These are phyloP conservation scores for Sisyra terminalis DNA, from an alignment of 2,888 invertebrate genomes.

Conservation along the genomic window DNA sequence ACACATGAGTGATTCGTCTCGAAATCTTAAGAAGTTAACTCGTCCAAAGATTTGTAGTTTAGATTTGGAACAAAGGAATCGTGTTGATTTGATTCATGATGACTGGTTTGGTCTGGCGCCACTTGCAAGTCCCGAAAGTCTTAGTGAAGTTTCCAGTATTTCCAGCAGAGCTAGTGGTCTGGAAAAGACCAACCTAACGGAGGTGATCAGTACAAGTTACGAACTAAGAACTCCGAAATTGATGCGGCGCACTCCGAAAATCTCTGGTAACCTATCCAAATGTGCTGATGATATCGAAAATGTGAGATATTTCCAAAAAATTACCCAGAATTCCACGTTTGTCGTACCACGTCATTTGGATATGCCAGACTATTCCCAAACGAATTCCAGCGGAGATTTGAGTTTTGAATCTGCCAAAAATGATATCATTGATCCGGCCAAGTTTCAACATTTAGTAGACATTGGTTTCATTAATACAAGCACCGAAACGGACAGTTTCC, in stretches of 20 bases:
- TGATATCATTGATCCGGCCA: slow-evolving; percentile 15
- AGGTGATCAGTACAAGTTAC: slow-evolving; percentile 21
- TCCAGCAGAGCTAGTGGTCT: slow-evolving; percentile 46
- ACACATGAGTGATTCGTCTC: background rate
- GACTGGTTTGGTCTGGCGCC: slow-evolving; percentile 59
- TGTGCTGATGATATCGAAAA: slow-evolving; percentile 48
- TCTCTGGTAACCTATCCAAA: slow-evolving; percentile 42
- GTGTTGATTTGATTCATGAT: slow-evolving; percentile 37
- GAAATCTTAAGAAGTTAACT: slow-evolving; percentile 1
- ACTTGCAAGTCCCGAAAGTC: slow-evolving; percentile 64
- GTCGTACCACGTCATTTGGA: too few species aligned
- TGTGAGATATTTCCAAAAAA: slow-evolving; percentile 34
- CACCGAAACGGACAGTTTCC: slow-evolving; percentile 26
- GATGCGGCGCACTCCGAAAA: slow-evolving; percentile 47
- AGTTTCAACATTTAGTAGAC: background rate
- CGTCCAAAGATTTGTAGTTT: slow-evolving; percentile 17
- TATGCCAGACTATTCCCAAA: slow-evolving; percentile 11
- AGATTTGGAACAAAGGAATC: slow-evolving; percentile 13
- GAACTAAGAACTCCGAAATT: slow-evolving; percentile 36
- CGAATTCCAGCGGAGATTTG: slow-evolving; percentile 28
- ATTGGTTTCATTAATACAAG: slow-evolving; percentile 11
- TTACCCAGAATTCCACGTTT: slow-evolving; percentile 19
- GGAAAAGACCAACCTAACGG: slow-evolving; percentile 13
- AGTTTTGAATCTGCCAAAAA: slow-evolving; percentile 33
- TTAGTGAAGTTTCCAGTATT: slow-evolving; percentile 66